Conservation (phyloP, 2,797 vertebrate species). For the Scolopax rusticola region DNA sequence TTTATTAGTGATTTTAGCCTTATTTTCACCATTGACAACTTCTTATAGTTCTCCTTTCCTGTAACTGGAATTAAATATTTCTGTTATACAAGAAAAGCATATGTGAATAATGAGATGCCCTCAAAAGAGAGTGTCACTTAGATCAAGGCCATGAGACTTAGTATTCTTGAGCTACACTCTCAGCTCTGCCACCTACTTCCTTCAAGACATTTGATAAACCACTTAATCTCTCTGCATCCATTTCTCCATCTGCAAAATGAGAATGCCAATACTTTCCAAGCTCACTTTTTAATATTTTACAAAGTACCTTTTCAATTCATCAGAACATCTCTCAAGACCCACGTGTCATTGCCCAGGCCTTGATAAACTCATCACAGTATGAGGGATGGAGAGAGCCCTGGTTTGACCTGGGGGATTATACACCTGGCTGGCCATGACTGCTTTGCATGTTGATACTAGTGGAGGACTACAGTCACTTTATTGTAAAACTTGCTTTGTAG, state of each 20-base stretch:
- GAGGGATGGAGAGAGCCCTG: neutral
- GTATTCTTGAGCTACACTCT: neutral
- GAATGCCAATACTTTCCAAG: neutral
- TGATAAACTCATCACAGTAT: accelerated
- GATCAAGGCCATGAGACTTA: neutral
- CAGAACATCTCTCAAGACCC: neutral
- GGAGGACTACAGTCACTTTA: neutral
- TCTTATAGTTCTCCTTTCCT: neutral
- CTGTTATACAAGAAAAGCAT: neutral
- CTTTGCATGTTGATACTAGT: neutral
- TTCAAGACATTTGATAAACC: neutral
- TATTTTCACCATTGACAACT: neutral
- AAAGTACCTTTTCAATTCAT: neutral
- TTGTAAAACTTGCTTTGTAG: neutral
- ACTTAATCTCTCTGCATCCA: neutral
- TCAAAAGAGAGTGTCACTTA: neutral
- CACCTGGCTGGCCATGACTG: neutral
- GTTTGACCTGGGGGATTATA: neutral
- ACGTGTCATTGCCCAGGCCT: neutral
- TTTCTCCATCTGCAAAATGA: neutral
- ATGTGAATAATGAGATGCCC: neutral
- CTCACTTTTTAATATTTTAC: neutral
- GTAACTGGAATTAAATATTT: neutral
- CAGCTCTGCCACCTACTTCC: neutral
- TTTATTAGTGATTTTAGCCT: neutral